phyloP scores from a whole-genome alignment of 2,888 invertebrate species.

The Catocala sponsa region DNA sequence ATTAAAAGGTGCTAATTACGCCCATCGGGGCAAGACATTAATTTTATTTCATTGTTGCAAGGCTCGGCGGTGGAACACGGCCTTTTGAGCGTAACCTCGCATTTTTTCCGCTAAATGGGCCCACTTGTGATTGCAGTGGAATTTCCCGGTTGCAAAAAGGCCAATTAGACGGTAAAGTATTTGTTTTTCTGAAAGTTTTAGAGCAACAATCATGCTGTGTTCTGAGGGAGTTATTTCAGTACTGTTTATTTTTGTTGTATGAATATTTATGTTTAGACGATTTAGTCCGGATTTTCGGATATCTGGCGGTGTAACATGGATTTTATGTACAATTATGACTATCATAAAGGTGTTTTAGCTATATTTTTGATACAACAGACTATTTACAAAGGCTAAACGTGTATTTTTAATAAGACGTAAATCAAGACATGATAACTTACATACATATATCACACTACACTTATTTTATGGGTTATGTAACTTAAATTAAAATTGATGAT shows the following conservation, averaged over 20 bases:
- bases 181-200: conserved; percentile 35
- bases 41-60: conserved; percentile 50
- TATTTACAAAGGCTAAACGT: no score
- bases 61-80: conserved; percentile 31
- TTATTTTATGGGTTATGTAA: no score
- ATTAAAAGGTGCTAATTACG: conserved; percentile 53
- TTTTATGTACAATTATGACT: no score
- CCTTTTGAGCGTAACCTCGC: conserved; percentile 41
- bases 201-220: conserved; percentile 4
- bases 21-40: conserved; percentile 46
- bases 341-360: no score
- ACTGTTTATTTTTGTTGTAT: background rate
- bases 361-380: no score
- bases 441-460: no score
- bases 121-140: conserved; percentile 44
- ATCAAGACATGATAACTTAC: no score
- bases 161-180: conserved; percentile 44
- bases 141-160: conserved; percentile 38
- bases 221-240: conserved; percentile 2
- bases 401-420: no score
- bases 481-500: no score
- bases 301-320: no score
- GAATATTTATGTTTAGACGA: background rate
- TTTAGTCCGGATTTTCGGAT: background rate
- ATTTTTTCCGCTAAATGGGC: conserved; percentile 49